Conservation (phyloP, 2,888 invertebrate species). For the Drosophila vallismaia region DNA sequence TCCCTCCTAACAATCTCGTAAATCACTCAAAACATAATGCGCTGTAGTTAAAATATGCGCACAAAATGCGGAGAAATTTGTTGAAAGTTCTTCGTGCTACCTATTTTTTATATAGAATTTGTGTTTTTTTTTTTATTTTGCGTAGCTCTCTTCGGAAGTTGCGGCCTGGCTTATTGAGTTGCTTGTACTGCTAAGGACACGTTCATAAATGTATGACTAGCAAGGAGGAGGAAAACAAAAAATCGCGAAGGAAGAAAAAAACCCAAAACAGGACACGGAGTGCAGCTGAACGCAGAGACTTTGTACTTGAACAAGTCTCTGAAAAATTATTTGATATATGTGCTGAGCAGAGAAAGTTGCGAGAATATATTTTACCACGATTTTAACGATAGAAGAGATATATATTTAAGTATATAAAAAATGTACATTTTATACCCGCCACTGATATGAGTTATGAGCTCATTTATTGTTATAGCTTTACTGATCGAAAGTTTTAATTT, state of each 20-base stretch:
- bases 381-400: constrained; percentile 14
- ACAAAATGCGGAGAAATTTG: constrained; percentile 53
- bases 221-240: background rate
- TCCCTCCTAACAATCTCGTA: constrained; percentile 42
- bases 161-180: constrained; percentile 56
- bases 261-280: background rate
- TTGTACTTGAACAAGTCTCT: constrained; percentile 40
- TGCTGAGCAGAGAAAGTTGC: constrained; percentile 12
- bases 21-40: constrained; percentile 76
- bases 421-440: constrained; percentile 27
- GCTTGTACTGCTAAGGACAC: constrained; percentile 52
- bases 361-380: constrained; percentile 22
- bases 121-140: constrained; percentile 10
- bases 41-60: constrained; percentile 72
- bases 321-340: constrained; percentile 45
- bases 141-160: constrained; percentile 14
- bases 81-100: constrained; percentile 51
- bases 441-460: constrained; percentile 29
- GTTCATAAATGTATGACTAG: constrained; percentile 41
- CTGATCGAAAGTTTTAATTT: constrained; percentile 8
- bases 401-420: constrained; percentile 6
- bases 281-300: constrained; percentile 33
- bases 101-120: constrained; percentile 15
- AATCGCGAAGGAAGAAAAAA: background rate
- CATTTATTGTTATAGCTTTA: constrained; percentile 29